phyloP scores from a whole-genome alignment of 2,113 vertebrate genomes.

The Theristicus caerulescens region DNA sequence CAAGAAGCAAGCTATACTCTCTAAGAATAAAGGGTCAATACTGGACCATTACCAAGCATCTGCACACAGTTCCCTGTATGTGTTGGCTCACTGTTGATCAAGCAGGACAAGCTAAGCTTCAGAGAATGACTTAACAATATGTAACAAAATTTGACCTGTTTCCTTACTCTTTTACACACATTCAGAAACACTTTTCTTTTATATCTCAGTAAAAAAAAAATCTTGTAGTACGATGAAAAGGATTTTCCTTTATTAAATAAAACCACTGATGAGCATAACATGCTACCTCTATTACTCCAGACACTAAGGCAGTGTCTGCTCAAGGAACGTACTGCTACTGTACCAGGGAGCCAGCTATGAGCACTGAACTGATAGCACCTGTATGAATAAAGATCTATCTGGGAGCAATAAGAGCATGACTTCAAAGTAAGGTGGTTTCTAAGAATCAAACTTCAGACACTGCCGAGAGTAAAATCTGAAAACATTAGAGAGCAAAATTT shows the following conservation, averaged over 20 bases:
- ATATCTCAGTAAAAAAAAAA: background rate
- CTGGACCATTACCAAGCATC: background rate
- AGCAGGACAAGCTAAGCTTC: background rate
- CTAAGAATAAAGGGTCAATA: background rate
- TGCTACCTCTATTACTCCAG: background rate
- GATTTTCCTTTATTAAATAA: background rate
- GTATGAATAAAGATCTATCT: background rate
- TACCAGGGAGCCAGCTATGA: background rate
- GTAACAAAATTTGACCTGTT: background rate
- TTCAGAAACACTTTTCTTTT: background rate
- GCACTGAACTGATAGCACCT: background rate
- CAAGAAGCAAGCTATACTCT: background rate
- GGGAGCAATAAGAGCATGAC: background rate
- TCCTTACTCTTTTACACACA: background rate
- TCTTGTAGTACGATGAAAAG: background rate
- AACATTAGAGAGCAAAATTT: background rate
- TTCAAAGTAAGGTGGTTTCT: background rate
- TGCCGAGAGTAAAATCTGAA: background rate
- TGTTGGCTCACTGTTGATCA: background rate
- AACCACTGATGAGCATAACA: background rate
- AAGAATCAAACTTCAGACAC: background rate
- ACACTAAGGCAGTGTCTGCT: background rate
- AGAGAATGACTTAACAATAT: background rate
- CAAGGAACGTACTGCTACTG: fast-evolving
- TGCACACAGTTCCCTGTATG: background rate